Base-by-base conservation (phyloP, 2,113 vertebrate species). In the Garra rufa region DNA sequence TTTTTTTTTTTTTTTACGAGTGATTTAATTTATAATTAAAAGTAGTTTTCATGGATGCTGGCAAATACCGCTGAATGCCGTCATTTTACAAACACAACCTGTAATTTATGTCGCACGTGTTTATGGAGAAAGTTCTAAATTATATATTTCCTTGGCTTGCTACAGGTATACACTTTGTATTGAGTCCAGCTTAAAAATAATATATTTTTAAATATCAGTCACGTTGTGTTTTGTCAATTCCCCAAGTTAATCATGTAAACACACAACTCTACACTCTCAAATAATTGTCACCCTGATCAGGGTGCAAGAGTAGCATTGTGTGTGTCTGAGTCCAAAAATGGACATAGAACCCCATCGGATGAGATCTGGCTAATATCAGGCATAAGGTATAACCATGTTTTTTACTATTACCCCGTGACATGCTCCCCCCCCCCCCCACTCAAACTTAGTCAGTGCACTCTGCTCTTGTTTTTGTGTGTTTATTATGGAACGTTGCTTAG, bases 401-500 rank as follows among this genome's bases (percentile, higher is more conserved):
- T 55, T 24, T 71, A 50, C 52, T 13, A 50, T 77, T 30, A 19
- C 41, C 6, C 9, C 26, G 1, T 21, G n/a, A 50, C 48, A 28
- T 2, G 8, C 44, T 69, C 48, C 13, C 19, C 9, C 17, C 34
- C 46, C 46, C 15, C 34, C 69, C 48, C n/a, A 34, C 6, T 24
- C 17, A 34, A 6, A n/a, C 26, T 80, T 1, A 21, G 30, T 85
- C 46, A 69, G 28, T 46, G 10, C 43, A 65, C 28, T 69, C 46
- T 52, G 8, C 5, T 26, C 9, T 28, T 77, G 78, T 61, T 81
- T 78, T 30, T 63, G 77, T 76, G 63, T 46, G 57, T 67, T 38
- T 92, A 88, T 93, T 91, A 73, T 91, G 90, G 91, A 91, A 91
- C 81, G 92, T 92, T 91, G 91, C 92, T 85, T 26, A 88, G 93